Evolutionary conservation across 2,888 invertebrate genomes (phyloP).

Genomic region (Gasteruption jaculator): DNA sequence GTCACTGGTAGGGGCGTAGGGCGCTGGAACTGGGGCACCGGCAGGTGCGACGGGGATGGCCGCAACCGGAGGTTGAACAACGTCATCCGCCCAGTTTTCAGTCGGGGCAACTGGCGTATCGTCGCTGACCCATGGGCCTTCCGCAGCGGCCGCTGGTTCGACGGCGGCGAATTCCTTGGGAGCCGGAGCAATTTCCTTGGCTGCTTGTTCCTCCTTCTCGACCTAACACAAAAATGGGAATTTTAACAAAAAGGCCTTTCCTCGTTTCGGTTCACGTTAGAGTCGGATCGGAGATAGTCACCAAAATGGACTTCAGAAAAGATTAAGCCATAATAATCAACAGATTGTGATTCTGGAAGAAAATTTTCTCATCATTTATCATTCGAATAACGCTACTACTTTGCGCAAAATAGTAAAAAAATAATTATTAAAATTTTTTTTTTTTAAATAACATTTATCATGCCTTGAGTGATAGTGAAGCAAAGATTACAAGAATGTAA

Average conservation of each 20-base stretch:
- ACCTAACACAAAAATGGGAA: slow-evolving; percentile 54
- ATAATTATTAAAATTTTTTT: neutral
- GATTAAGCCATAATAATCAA: slow-evolving; percentile 40
- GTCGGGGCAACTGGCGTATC: slow-evolving; percentile 44
- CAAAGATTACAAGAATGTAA: too few relatives aligned
- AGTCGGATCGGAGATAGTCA: neutral
- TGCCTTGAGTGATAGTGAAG: too few relatives aligned
- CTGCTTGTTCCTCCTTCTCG: slow-evolving; percentile 92
- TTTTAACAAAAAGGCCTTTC: too few relatives aligned
- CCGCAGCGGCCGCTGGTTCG: slow-evolving; percentile 43
- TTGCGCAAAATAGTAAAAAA: neutral
- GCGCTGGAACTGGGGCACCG: slow-evolving; percentile 43
- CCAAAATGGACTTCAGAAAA: slow-evolving; percentile 31
- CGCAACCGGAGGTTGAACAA: slow-evolving; percentile 38
- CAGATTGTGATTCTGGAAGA: slow-evolving; percentile 31
- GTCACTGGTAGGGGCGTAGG: slow-evolving; percentile 39
- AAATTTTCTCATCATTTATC: slow-evolving; percentile 29
- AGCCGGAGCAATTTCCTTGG: slow-evolving; percentile 68
- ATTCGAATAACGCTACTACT: neutral
- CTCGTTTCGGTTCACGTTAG: too few relatives aligned
- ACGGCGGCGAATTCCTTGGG: slow-evolving; percentile 53
- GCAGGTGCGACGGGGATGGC: slow-evolving; percentile 30
- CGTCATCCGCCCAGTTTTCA: slow-evolving; percentile 57
- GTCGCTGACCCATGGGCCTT: slow-evolving; percentile 61
- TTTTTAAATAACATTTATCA: too few relatives aligned